Evolutionary conservation across 2,888 invertebrate species (phyloP), one percentile per base, ranked within the genome.

Genomic region (Belgica antarctica): DNA sequence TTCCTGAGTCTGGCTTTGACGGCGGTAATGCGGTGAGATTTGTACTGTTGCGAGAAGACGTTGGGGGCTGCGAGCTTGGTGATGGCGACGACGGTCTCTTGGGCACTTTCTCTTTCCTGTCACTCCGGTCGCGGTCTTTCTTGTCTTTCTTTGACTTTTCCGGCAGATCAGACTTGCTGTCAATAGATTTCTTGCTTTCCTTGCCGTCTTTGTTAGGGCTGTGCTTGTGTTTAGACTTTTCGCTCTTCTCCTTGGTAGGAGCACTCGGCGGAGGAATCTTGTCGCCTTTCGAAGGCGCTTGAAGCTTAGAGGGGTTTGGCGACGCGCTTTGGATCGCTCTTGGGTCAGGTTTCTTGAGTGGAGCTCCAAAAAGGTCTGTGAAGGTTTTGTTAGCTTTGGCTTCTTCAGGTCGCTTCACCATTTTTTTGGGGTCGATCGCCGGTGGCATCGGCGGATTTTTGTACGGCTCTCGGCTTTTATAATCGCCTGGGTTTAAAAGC

Each of bases 291-390:
- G 70, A 72, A 52, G 25, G 41, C 24, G 41, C 31, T 47, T 62
- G 31, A 7, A 25, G 19, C 62, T 69, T 36, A 24, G 17, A 15
- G 52, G 62, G 57, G 47, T 71, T 68, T 68, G 52, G 52, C 71
- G 63, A 78, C 77, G 72, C 81, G 82, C 74, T 62, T 83, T 82
- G 22, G 76, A 72, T 47, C 66, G 72, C 34, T 57, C 72, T n/a
- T 77, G 75, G 62, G 81, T 82, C 70, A 83, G 81, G 65, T 77
- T 91, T 92, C 71, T 87, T 88, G 74, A 94, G 88, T 0, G 93
- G 92, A 22, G 89, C 83, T 0, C 94, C 94, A 81, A 94, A 94
- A 52, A 94, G 81, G 74, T 87, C 89, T 62, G 87, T 87, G 79
- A 94, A 94, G 7, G n/a, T 10, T 41, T 65, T 46, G 12, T 52